Base-by-base conservation (phyloP, 2,113 vertebrate species). In the Colinus virginianus region DNA sequence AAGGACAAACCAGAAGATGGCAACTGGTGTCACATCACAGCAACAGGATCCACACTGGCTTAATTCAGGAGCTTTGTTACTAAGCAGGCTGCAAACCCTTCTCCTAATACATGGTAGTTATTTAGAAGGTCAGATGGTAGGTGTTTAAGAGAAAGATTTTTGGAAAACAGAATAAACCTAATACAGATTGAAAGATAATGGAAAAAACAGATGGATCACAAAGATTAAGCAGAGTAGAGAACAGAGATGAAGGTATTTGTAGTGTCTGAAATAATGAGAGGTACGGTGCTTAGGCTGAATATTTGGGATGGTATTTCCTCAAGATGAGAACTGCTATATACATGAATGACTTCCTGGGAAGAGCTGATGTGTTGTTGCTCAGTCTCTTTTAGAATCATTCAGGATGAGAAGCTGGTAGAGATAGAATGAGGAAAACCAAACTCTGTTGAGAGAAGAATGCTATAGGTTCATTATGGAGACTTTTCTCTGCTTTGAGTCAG, bases 11-110 rank as follows among this genome's bases (percentile, higher is more conserved):
- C 32, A 23, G 19, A 26, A 56, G 45, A 15, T 46, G 53, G 30
- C 15, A 72, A 22, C 32, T 64, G 14, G 15, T 8, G 17, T 21
- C 0, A 0, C 26, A 4, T 42, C 40, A 26, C 23, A 62, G 45
- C 49, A 74, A 11, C 13, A 34, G 43, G n/a, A 71, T 30, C 36
- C 7, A 0, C 42, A 25, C 46, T 25, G 53, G 11, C 53, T 53
- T 43, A 22, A 3, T 14, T 8, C 46, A 87, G 56, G 67, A 71
- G 23, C 30, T 30, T 75, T 34, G 19, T 36, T 17, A 36, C 8
- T 25, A 19, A 48, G 9, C 40, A 62, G 15, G 32, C 45, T 69
- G n/a, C 9, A 67, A 88, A n/a, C 4, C 2, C 15, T 53, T 70
- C 48, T 62, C 1, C 19, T 59, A n/a, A 6, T 25, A 48, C 0